Percentiles rank a stretch among this genome's conserved stretches.
Conservation (phyloP, 2,888 invertebrate species). For the Euzophera pinguis region DNA sequence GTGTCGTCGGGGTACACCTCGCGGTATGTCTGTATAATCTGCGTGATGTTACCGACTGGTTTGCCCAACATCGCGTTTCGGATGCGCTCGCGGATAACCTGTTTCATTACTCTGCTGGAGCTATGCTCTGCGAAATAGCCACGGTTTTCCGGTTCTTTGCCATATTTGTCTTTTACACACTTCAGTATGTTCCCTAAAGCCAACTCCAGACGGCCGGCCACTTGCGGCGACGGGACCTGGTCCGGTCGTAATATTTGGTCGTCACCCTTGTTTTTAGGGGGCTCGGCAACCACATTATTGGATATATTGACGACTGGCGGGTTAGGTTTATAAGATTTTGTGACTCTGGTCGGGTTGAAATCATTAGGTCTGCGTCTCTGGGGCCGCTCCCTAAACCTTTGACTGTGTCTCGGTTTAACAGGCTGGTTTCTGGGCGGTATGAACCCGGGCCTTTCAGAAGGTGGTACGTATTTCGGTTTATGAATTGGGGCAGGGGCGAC, state of each 20-base stretch:
- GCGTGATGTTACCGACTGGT: constrained; percentile 32
- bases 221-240: constrained; percentile 36
- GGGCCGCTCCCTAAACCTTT: constrained; percentile 22
- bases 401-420: constrained; percentile 26
- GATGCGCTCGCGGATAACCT: constrained; percentile 52
- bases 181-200: constrained; percentile 55
- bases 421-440: constrained; percentile 11
- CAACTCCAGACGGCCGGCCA: constrained; percentile 58
- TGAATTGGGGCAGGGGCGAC: constrained; percentile 21
- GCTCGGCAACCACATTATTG: no score
- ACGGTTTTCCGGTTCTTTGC: constrained; percentile 16
- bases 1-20: constrained; percentile 37
- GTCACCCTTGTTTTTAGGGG: not conserved
- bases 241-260: constrained; percentile 32
- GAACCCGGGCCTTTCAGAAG: not conserved
- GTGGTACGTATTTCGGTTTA: not conserved
- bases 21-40: constrained; percentile 45
- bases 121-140: constrained; percentile 22
- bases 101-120: constrained; percentile 34
- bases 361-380: constrained; percentile 24
- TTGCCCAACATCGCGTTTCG: constrained; percentile 47
- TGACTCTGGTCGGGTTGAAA: constrained; percentile 37
- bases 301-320: not conserved
- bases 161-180: constrained; percentile 35
- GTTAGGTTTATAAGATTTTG: constrained; percentile 29